These are phyloP conservation scores for Lucinisca nassula DNA, from an alignment of 2,888 invertebrate genomes.

Conservation along the genomic window DNA sequence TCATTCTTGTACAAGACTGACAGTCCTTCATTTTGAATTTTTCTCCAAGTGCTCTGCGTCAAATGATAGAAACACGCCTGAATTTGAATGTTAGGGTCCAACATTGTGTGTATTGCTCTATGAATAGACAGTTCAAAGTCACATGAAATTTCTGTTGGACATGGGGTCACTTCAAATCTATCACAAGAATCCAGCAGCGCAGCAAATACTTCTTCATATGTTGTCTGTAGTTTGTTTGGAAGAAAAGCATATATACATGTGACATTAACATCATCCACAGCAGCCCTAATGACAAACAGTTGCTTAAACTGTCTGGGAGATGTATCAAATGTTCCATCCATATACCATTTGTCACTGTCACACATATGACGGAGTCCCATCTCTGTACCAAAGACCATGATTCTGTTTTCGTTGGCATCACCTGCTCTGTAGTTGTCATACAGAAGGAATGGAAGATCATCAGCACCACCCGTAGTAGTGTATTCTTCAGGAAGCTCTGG, in stretches of 20 bases:
- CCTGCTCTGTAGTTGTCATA: constrained; percentile 16
- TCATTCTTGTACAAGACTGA: not conserved
- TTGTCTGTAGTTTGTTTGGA: too few relatives aligned
- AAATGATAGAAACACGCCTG: constrained; percentile 9
- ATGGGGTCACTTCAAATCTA: too few relatives aligned
- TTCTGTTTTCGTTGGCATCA: not conserved
- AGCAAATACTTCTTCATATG: too few relatives aligned
- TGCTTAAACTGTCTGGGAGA: constrained; percentile 25
- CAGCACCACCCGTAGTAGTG: constrained; percentile 25
- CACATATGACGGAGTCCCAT: constrained; percentile 10
- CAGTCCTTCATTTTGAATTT: not conserved
- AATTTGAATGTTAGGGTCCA: too few relatives aligned
- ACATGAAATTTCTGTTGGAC: too few relatives aligned
- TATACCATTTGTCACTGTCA: constrained; percentile 27
- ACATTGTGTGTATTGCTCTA: not conserved
- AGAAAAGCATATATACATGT: constrained; percentile 18
- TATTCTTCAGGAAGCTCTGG: constrained; percentile 14
- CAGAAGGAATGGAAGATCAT: not conserved
- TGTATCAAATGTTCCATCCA: constrained; percentile 25
- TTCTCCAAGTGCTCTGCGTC: constrained; percentile 11
- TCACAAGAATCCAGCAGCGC: too few relatives aligned
- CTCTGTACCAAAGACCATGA: constrained; percentile 35
- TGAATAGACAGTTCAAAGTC: too few relatives aligned
- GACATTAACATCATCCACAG: not conserved
- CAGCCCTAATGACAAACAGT: not conserved